Conservation (phyloP, 2,888 invertebrate species). For the Oligia fasciuncula region DNA sequence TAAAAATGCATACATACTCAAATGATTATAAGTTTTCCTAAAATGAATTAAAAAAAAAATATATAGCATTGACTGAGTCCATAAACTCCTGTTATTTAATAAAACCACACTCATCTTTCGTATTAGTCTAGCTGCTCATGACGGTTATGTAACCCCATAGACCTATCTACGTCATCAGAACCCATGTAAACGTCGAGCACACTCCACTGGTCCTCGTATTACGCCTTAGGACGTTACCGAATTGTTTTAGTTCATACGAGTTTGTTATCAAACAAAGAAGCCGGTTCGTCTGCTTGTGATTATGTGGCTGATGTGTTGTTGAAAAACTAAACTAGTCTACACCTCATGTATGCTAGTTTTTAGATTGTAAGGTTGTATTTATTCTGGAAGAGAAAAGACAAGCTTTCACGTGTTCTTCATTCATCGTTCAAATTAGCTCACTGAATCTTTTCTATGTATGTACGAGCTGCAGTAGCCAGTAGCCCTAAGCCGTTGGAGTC, state of each 20-base stretch:
- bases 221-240: conserved; percentile 14
- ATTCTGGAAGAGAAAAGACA: background rate
- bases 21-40: too few relatives aligned
- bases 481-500: background rate
- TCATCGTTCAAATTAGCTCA: background rate
- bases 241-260: conserved; percentile 29
- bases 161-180: conserved; percentile 16
- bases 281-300: conserved; percentile 24
- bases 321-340: background rate
- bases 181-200: conserved; percentile 23
- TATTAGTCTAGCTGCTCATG: background rate
- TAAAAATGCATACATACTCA: background rate
- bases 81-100: background rate
- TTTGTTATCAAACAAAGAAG: conserved; percentile 44
- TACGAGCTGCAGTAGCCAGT: background rate
- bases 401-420: background rate
- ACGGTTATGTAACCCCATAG: conserved; percentile 12
- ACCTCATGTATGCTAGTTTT: conserved; percentile 1
- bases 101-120: background rate
- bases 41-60: too few relatives aligned
- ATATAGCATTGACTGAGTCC: too few relatives aligned
- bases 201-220: conserved; percentile 16
- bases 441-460: too few relatives aligned
- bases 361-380: background rate
- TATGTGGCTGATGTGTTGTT: conserved; percentile 15